Evolutionary conservation across 1,140 invertebrate species (phyloP).

Genomic region (Melipona quadrifasciata): DNA sequence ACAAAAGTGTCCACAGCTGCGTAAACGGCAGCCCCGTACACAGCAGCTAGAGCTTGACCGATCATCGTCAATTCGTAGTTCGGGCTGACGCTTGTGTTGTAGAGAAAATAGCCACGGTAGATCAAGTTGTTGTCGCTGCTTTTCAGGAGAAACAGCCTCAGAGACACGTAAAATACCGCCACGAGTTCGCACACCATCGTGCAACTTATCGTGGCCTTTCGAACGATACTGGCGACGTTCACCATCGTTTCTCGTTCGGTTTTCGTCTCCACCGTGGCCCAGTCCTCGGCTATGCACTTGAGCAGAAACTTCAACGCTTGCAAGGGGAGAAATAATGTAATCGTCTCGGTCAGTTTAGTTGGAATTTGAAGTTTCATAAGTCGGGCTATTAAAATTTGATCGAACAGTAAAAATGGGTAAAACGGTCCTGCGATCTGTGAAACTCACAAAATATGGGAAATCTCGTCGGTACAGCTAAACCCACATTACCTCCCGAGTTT

Average conservation of each 20-base stretch:
- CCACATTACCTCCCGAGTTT: too few species aligned
- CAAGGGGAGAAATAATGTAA: neutral
- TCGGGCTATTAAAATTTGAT: too few species aligned
- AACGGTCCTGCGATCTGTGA: too few species aligned
- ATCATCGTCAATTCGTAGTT: slow-evolving; percentile 80
- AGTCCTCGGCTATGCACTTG: slow-evolving; percentile 51
- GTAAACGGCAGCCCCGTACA: slow-evolving; percentile 75
- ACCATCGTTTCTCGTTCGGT: slow-evolving; percentile 41
- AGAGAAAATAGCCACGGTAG: slow-evolving; percentile 69
- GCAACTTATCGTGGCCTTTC: slow-evolving; percentile 42
- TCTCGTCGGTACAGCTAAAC: too few species aligned
- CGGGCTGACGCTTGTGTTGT: slow-evolving; percentile 76
- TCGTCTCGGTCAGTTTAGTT: too few species aligned
- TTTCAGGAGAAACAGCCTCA: neutral
- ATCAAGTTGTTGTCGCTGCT: slow-evolving; percentile 12
- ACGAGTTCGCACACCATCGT: slow-evolving; percentile 1
- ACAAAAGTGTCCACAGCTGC: slow-evolving; percentile 80
- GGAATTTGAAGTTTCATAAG: too few species aligned
- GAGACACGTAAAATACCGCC: neutral
- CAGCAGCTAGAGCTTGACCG: slow-evolving; percentile 75
- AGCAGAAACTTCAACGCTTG: slow-evolving; percentile 54
- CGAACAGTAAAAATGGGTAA: too few species aligned
- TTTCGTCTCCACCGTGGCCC: neutral
- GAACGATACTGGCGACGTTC: slow-evolving; percentile 23
- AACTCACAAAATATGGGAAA: too few species aligned